These are phyloP conservation scores for Gambusia holbrooki DNA, from an alignment of 2,113 vertebrate genomes.

Conservation along the genomic window DNA sequence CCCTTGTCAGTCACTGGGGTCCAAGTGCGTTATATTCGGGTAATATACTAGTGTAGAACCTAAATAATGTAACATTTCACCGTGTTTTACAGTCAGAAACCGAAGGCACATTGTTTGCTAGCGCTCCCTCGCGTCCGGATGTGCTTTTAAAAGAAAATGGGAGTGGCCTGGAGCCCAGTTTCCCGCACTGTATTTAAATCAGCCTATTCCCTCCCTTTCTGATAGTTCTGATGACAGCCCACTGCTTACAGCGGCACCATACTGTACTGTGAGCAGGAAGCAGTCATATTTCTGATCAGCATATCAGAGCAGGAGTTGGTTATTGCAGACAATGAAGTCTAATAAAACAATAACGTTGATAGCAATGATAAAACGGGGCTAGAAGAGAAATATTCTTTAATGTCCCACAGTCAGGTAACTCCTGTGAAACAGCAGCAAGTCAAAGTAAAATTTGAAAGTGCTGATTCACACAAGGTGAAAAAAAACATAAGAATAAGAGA, in stretches of 20 bases:
- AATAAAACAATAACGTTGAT: not conserved
- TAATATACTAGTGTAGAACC: not conserved
- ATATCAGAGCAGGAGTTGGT: not conserved
- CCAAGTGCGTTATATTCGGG: rapidly evolving
- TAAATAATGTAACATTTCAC: not conserved
- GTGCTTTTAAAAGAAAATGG: conserved; percentile 74
- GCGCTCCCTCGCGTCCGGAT: conserved; percentile 76
- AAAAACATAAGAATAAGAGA: too few relatives aligned
- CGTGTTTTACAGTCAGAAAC: conserved; percentile 60
- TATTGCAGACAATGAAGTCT: not conserved
- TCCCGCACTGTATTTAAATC: conserved; percentile 81
- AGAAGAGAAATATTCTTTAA: too few relatives aligned
- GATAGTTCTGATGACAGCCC: conserved; percentile 40
- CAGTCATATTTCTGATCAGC: not conserved
- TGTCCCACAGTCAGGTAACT: too few relatives aligned
- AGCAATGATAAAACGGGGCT: not conserved
- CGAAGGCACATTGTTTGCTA: conserved; percentile 74
- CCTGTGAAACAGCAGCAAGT: too few relatives aligned
- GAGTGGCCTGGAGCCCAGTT: conserved; percentile 68
- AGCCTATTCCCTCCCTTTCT: conserved; percentile 70
- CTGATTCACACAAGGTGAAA: too few relatives aligned
- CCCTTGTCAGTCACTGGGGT: rapidly evolving
- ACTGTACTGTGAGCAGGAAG: not conserved
- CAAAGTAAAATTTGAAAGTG: too few relatives aligned
- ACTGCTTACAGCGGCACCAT: conserved; percentile 25